Conservation (phyloP, 2,797 vertebrate species). For the Cyprinella venusta region DNA sequence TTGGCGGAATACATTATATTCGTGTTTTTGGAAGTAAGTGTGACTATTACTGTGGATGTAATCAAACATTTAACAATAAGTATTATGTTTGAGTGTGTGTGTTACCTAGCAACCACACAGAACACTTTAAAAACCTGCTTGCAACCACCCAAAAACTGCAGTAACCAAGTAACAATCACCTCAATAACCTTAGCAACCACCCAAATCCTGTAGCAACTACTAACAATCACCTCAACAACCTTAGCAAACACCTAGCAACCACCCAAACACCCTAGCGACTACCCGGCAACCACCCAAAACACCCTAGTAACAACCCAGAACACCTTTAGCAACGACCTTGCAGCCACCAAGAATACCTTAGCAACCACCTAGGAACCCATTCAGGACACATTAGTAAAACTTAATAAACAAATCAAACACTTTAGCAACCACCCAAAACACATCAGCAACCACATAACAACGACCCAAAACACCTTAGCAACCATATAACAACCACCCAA, state of each 20-base stretch:
- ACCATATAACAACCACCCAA: not conserved
- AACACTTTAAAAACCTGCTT: not conserved
- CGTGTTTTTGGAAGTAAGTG: not conserved
- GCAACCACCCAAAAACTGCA: not conserved
- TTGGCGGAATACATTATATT: not conserved
- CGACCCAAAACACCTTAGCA: not conserved
- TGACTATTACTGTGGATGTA: slow-evolving; percentile 5
- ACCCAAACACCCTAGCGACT: not conserved
- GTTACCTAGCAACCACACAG: not conserved
- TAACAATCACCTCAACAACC: not conserved
- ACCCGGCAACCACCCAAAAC: not conserved
- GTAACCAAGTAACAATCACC: not conserved
- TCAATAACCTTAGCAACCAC: not conserved
- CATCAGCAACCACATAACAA: not conserved
- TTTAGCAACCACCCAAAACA: no score
- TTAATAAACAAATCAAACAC: no score
- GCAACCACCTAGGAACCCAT: not conserved
- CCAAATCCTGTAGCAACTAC: not conserved
- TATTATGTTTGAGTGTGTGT: not conserved
- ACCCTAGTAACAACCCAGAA: not conserved
- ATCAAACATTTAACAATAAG: not conserved
- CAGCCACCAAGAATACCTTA: not conserved
- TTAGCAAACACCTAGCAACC: not conserved
- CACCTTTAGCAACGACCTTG: not conserved
- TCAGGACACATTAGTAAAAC: no score